A percentile compares a stretch with the other conserved stretches of the same genome.
Conservation (phyloP, 2,113 vertebrate species). For the Thalassarche chlororhynchos region DNA sequence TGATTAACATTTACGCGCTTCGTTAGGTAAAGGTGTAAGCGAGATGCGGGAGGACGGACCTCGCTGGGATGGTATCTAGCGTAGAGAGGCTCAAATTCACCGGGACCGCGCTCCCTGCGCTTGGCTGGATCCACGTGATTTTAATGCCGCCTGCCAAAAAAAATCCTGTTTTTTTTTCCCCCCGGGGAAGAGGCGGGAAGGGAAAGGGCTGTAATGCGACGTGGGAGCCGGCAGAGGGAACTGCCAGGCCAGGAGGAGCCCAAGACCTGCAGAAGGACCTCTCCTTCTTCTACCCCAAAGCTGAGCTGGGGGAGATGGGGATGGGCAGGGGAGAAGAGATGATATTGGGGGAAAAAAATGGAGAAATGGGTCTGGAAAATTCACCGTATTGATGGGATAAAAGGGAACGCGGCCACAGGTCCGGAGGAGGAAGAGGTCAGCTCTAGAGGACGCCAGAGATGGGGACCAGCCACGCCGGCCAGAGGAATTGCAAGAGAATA, state of each 20-base stretch:
- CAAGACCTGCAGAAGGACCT: neutral
- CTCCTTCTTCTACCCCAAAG: neutral
- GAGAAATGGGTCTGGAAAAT: neutral
- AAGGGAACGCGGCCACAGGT: fast-evolving
- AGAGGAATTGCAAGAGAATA: neutral
- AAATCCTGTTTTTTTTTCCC: neutral
- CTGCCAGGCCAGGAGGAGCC: neutral
- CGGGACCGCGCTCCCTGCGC: neutral
- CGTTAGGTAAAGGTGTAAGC: neutral
- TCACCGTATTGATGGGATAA: neutral
- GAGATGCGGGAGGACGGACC: neutral
- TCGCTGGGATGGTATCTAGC: too few relatives aligned
- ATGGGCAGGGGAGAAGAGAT: neutral
- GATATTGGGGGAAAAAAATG: too few relatives aligned
- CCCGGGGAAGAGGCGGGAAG: neutral
- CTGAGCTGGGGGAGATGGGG: neutral
- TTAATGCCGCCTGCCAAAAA: neutral
- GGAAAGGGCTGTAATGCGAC: neutral
- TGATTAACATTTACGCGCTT: fast-evolving
- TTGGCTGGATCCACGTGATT: neutral
- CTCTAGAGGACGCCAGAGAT: neutral
- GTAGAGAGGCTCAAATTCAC: neutral
- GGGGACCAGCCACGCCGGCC: neutral
- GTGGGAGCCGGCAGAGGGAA: neutral
- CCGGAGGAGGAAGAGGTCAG: neutral